Evolutionary conservation across 2,888 invertebrate genomes (phyloP), one percentile per base, ranked within the genome.

Genomic region (Archaeoteleia sp.): DNA sequence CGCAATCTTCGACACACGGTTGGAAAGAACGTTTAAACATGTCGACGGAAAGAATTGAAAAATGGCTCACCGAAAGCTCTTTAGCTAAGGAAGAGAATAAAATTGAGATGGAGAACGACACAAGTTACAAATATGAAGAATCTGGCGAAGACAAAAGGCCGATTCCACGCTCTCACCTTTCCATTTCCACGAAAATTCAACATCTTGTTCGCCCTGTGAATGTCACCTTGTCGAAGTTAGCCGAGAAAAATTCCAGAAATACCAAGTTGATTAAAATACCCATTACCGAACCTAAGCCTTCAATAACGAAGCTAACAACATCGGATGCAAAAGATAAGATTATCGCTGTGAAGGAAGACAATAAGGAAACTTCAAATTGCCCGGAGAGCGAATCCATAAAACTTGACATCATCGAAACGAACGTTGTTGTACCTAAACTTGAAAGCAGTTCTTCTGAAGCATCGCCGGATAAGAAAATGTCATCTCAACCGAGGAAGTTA

Each of bases 11-110:
- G 0, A 83, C 83, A 10, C 80, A 86, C 40, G 78, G 86, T 10
- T 87, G 88, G 14, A 88, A 90, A 78, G 90, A 89, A 10, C 89
- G 90, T 77, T 90, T 91, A 0, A 91, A 91, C 75, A 90, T 91
- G 91, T 90, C 91, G 0, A 90, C 89, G 27, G 91, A 91, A 74
- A 90, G 90, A 80, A 91, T 91, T 34, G 90, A 91, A 71, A 90
- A 91, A 74, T 91, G 91, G 91, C 73, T 89, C 3, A 87, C 87
- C 55, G 89, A 89, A 71, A 88, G 88, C 70, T 88, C 87, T 1
- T 83, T 87, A 6, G 88, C 88, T 57, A 88, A 87, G 15, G 83
- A 84, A 53, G 79, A 79, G 7, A 81, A 81, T 54, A 84, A 84
- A 45, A 71, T 79, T 1, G 85, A 84, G 40, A 76, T 78, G 74